phyloP scores from a whole-genome alignment of 1,140 invertebrate species.

The Diprion similis region DNA sequence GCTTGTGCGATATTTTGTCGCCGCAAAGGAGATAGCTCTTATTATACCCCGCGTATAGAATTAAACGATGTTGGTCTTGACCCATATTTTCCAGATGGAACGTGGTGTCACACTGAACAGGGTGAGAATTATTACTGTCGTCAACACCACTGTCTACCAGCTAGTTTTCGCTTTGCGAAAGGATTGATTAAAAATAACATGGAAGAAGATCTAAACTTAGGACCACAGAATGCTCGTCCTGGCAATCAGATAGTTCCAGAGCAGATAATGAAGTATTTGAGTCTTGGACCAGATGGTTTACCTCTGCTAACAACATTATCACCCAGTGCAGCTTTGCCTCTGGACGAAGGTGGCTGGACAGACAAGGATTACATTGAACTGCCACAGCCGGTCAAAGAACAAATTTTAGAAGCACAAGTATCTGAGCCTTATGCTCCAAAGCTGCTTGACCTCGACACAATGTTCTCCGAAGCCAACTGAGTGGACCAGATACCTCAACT shows the following conservation, averaged over 20 bases:
- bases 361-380: constrained; percentile 65
- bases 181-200: constrained; percentile 33
- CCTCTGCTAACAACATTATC: constrained; percentile 65
- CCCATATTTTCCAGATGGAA: constrained; percentile 82
- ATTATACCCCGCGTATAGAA: constrained; percentile 77
- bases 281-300: constrained; percentile 64
- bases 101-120: constrained; percentile 76
- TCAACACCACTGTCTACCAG: constrained; percentile 75
- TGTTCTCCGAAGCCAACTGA: constrained; percentile 1
- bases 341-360: constrained; percentile 60
- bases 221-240: constrained; percentile 66
- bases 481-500: constrained; percentile 11
- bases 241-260: constrained; percentile 51
- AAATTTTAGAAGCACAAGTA: not conserved
- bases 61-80: constrained; percentile 75
- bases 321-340: constrained; percentile 43
- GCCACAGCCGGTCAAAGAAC: constrained; percentile 31
- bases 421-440: constrained; percentile 7
- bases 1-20: constrained; percentile 79
- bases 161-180: constrained; percentile 55
- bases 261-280: constrained; percentile 66
- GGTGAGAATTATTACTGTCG: constrained; percentile 73
- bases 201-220: constrained; percentile 63
- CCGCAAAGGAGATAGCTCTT: constrained; percentile 68
- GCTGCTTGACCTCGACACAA: constrained; percentile 10